These are phyloP conservation scores for Clarias fuscus DNA, from an alignment of 2,797 vertebrate genomes.

Conservation along the genomic window DNA sequence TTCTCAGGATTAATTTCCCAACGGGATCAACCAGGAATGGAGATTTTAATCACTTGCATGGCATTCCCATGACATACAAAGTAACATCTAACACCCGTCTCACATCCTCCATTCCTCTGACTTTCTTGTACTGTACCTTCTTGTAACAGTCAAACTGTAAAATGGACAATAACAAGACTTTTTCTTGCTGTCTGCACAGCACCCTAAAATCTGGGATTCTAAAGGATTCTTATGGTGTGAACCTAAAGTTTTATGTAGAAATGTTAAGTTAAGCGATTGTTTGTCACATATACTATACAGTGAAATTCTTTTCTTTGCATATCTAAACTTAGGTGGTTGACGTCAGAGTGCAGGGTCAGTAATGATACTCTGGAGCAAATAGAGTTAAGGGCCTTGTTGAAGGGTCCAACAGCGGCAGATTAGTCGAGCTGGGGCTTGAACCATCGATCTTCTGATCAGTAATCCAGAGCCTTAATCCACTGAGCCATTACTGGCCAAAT, in stretches of 20 bases:
- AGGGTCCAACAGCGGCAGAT: no score
- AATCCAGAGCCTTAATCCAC: no score
- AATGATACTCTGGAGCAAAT: no score
- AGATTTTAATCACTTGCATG: constrained; percentile 50
- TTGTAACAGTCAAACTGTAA: background rate
- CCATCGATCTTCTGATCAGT: no score
- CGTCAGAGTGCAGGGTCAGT: no score
- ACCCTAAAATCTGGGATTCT: background rate
- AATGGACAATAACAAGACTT: background rate
- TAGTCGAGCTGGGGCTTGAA: no score
- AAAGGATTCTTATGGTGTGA: background rate
- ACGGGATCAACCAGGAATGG: constrained; percentile 57
- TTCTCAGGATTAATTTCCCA: constrained; percentile 57
- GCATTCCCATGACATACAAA: constrained; percentile 53
- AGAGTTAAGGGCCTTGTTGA: no score
- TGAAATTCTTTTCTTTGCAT: no score
- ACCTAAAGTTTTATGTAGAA: background rate
- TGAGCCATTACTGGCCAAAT: background rate
- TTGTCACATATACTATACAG: no score
- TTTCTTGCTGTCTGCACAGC: background rate
- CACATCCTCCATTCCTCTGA: background rate
- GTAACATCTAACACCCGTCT: constrained; percentile 35
- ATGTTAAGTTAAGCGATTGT: background rate
- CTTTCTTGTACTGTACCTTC: background rate
- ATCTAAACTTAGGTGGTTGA: no score